phyloP scores from a whole-genome alignment of 2,888 invertebrate genomes.

The Punctoribates punctum region DNA sequence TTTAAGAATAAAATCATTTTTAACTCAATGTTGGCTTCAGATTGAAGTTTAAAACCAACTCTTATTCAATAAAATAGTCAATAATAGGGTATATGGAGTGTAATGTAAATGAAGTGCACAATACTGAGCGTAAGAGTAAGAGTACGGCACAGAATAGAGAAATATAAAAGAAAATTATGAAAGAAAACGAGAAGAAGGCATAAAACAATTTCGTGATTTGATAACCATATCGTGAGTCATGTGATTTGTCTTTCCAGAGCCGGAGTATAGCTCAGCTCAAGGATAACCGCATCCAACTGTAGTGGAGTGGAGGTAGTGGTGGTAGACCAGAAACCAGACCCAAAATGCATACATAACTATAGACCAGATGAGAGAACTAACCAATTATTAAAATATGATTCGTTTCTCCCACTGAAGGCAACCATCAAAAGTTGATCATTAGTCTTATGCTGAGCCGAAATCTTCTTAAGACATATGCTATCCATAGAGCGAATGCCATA shows the following conservation, averaged over 20 bases:
- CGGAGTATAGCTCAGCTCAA: not conserved
- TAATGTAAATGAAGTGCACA: not conserved
- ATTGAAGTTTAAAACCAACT: no score
- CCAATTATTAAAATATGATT: constrained; percentile 10
- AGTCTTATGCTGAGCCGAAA: not conserved
- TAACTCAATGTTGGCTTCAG: no score
- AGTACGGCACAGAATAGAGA: not conserved
- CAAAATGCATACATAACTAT: constrained; percentile 1
- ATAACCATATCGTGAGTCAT: constrained; percentile 23
- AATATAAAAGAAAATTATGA: not conserved
- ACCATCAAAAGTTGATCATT: not conserved
- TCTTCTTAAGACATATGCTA: not conserved
- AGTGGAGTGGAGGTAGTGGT: not conserved
- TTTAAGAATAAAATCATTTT: no score
- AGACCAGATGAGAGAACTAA: not conserved
- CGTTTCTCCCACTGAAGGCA: not conserved
- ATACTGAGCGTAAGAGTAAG: not conserved
- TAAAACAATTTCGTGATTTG: constrained; percentile 18
- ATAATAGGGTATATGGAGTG: not conserved
- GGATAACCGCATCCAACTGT: constrained; percentile 6
- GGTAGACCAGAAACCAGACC: not conserved
- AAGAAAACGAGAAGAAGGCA: constrained; percentile 2
- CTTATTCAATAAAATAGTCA: no score
- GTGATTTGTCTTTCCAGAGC: not conserved
- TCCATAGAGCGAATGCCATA: not conserved